Conservation (phyloP, 2,888 invertebrate species). For the Dolomedes plantarius region DNA sequence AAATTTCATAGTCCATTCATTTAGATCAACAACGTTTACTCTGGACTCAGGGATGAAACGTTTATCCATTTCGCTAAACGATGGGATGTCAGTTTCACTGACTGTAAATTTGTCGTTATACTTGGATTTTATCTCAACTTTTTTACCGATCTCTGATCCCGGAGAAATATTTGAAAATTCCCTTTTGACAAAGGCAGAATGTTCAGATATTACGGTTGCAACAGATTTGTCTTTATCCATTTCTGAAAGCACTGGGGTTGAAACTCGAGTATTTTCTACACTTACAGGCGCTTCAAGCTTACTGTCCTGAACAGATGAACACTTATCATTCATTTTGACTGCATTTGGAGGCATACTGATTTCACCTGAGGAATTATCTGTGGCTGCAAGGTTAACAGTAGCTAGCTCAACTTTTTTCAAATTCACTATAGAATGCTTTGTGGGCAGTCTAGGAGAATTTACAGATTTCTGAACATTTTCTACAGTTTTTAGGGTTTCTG, state of each 20-base stretch:
- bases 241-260: not conserved
- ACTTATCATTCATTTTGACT: not conserved
- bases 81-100: too few relatives aligned
- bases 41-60: not conserved
- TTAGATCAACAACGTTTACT: constrained; percentile 32
- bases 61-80: not conserved
- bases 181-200: not conserved
- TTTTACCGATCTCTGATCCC: not conserved
- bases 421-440: constrained; percentile 42
- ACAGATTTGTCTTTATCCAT: not conserved
- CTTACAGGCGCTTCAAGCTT: not conserved
- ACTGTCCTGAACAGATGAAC: not conserved
- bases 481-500: constrained; percentile 32
- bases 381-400: constrained; percentile 20
- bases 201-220: not conserved
- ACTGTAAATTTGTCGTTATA: too few relatives aligned
- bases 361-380: not conserved
- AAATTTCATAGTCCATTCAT: constrained; percentile 56
- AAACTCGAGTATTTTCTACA: not conserved
- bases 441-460: constrained; percentile 23
- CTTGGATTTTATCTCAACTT: not conserved
- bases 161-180: not conserved
- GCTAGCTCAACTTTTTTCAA: constrained; percentile 37
- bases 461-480: constrained; percentile 34
- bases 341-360: not conserved